Conservation (phyloP, 2,797 vertebrate genomes). For the Euthynnus affinis region DNA sequence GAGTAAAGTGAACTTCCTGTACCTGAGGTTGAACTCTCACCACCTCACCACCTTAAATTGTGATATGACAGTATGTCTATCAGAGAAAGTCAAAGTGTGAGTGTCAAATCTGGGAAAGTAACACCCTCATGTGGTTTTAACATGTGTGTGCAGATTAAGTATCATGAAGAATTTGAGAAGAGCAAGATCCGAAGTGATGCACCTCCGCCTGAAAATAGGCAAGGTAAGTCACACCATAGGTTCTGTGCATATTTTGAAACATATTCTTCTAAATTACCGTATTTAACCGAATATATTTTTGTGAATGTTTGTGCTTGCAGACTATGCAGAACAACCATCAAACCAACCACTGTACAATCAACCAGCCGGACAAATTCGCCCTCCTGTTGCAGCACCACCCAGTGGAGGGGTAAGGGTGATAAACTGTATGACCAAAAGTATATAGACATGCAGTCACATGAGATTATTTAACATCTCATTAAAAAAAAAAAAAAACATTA, state of each 20-base stretch:
- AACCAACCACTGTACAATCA: conserved; percentile 65
- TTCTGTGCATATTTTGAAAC: background rate
- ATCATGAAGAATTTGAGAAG: conserved; percentile 97
- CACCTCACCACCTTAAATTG: conserved; percentile 60
- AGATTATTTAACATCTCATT: background rate
- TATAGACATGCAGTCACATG: background rate
- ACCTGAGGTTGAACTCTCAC: too few relatives aligned
- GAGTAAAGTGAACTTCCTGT: too few relatives aligned
- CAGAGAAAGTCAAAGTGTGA: too few relatives aligned
- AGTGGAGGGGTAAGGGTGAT: conserved; percentile 77
- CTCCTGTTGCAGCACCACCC: conserved; percentile 75
- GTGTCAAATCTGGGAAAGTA: background rate
- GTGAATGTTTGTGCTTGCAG: conserved; percentile 42
- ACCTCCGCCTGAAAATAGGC: conserved; percentile 80
- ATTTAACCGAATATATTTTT: background rate
- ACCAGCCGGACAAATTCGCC: conserved; percentile 64
- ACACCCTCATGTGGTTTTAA: conserved; percentile 58
- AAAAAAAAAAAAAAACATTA: background rate
- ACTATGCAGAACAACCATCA: conserved; percentile 61
- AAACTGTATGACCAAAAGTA: background rate
- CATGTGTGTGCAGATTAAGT: conserved; percentile 90
- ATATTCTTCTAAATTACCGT: background rate
- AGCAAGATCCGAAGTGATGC: conserved; percentile 90
- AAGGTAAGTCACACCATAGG: conserved; percentile 64
- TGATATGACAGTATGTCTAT: background rate